Percentiles rank a stretch among this genome's conserved stretches.
Conservation (phyloP, 2,888 invertebrate genomes). For the Gymnosoma rotundatum region DNA sequence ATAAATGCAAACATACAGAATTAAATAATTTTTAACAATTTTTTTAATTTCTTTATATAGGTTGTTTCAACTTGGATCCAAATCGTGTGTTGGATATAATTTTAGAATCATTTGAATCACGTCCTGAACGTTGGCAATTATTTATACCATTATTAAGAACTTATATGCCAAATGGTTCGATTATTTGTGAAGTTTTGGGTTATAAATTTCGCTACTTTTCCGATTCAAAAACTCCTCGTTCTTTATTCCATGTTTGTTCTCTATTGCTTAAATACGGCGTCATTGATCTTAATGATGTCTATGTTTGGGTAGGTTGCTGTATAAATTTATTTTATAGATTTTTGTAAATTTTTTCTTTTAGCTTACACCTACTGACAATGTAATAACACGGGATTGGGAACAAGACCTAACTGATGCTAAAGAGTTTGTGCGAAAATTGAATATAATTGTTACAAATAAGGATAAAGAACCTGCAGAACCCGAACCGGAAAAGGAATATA, state of each 20-base stretch:
- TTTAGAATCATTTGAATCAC: conserved; percentile 96
- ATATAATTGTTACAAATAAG: conserved; percentile 90
- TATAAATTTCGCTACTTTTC: conserved; percentile 92
- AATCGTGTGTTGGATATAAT: conserved; percentile 98
- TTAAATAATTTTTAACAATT: conserved; percentile 54
- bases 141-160: conserved; percentile 93
- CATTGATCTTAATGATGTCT: conserved; percentile 93
- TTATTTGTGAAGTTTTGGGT: conserved; percentile 96
- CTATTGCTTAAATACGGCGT: conserved; percentile 93
- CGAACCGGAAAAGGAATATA: conserved; percentile 86
- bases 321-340: conserved; percentile 8
- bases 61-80: conserved; percentile 99
- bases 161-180: conserved; percentile 93
- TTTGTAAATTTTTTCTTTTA: conserved; percentile 76
- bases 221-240: conserved; percentile 87
- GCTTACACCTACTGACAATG: conserved; percentile 92
- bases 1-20: background rate
- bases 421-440: conserved; percentile 93
- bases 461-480: conserved; percentile 90
- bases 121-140: conserved; percentile 89
- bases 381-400: conserved; percentile 91
- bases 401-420: conserved; percentile 91
- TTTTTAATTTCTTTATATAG: conserved; percentile 82
- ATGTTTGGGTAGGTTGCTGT: conserved; percentile 89
- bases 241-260: conserved; percentile 94